A percentile compares a stretch with the other conserved stretches of the same genome.
phyloP scores from a whole-genome alignment of 1,140 invertebrate genomes.

The Bombus consobrinus region DNA sequence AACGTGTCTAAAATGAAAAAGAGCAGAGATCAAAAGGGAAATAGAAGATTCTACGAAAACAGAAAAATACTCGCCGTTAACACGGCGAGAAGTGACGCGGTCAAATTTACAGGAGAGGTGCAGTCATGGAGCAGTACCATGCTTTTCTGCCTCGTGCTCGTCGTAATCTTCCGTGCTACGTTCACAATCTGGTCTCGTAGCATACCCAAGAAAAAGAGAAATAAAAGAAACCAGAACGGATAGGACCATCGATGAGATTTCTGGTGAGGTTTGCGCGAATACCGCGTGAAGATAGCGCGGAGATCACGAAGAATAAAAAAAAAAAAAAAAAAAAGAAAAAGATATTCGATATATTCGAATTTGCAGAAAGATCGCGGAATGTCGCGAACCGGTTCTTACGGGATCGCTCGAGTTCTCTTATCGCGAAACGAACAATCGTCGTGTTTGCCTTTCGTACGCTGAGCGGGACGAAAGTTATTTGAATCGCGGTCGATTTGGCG shows the following conservation, averaged over 20 bases:
- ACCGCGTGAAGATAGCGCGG: too few relatives aligned
- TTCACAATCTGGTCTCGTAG: background rate
- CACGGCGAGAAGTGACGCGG: background rate
- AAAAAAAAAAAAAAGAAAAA: too few relatives aligned
- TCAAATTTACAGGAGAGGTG: background rate
- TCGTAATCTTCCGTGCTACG: background rate
- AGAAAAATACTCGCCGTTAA: background rate
- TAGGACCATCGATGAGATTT: background rate
- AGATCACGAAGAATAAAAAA: too few relatives aligned
- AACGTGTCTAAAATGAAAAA: too few relatives aligned
- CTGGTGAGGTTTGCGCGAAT: background rate
- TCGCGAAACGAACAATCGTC: constrained; percentile 23
- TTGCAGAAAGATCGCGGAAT: constrained; percentile 5
- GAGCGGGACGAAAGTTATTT: constrained; percentile 5
- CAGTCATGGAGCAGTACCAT: too few relatives aligned
- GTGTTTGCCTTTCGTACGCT: constrained; percentile 23
- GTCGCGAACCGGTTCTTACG: constrained; percentile 42
- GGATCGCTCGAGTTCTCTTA: constrained; percentile 27
- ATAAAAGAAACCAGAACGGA: background rate
- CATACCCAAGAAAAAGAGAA: background rate
- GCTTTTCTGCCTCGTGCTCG: background rate
- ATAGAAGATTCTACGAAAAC: background rate
- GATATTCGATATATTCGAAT: background rate
- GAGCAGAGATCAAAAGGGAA: background rate
- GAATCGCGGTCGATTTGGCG: constrained; percentile 3